Conservation (phyloP, 1,140 invertebrate species). For the Atta cephalotes region DNA sequence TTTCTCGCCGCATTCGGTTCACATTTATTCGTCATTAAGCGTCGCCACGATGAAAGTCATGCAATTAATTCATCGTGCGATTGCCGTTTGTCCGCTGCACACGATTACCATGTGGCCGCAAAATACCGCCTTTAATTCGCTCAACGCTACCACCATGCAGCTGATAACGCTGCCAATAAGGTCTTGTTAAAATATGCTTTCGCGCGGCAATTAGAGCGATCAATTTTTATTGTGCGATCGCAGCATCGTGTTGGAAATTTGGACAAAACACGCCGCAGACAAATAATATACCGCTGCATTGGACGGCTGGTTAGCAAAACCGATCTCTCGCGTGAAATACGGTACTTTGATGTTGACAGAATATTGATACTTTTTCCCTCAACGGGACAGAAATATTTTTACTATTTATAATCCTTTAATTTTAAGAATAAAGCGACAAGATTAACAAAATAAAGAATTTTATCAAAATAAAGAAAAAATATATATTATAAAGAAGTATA, state of each 20-base stretch:
- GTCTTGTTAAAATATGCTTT: conserved; percentile 56
- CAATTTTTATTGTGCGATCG: conserved; percentile 49
- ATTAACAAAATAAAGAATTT: background rate
- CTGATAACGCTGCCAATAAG: conserved; percentile 61
- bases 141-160: conserved; percentile 4
- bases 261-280: conserved; percentile 27
- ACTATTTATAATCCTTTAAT: conserved; percentile 2
- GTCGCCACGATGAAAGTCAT: conserved; percentile 54
- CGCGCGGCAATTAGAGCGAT: conserved; percentile 47
- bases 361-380: conserved; percentile 24
- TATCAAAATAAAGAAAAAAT: background rate
- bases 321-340: conserved; percentile 42
- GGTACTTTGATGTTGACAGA: conserved; percentile 28
- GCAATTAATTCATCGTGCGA: conserved; percentile 59
- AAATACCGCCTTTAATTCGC: conserved; percentile 58
- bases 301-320: conserved; percentile 32
- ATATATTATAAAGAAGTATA: background rate
- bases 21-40: conserved; percentile 60
- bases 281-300: conserved; percentile 56
- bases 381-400: background rate
- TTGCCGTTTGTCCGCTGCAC: conserved; percentile 55
- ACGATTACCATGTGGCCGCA: conserved; percentile 40
- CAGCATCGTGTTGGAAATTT: conserved; percentile 41
- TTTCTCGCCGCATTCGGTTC: conserved; percentile 48
- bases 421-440: background rate